Evolutionary conservation across 2,113 vertebrate species (phyloP), one percentile per base, ranked within the genome.

Genomic region (Atherinomorus stipes): DNA sequence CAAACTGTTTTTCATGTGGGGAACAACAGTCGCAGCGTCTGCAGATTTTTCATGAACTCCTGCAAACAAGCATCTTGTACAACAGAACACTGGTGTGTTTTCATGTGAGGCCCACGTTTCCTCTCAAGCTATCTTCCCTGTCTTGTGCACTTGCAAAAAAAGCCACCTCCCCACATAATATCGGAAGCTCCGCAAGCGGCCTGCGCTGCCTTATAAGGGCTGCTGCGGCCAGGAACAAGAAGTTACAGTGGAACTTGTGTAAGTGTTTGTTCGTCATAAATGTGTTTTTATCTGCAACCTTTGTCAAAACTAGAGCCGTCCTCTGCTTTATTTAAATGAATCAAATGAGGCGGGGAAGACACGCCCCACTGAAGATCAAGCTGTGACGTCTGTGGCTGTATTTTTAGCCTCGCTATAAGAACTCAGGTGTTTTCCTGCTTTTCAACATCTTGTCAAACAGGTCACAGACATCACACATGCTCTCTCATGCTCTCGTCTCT

Each of bases 191-290:
- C 62, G 87, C 38, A 60, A 23, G 5, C 11, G 23, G 34, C 58
- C n/a, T 23, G 34, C 92, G 90, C 90, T 89, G 79, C 93, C 93
- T 92, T 94, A 91, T 94, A 94, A 93, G 93, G 92, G 81, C 72
- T 91, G 58, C 73, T 89, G 69, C 25, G 91, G 89, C 40, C 80
- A 58, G 21, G 60, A 83, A 68, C 92, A 69, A 71, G 8, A 72
- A 6, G 31, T 9, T 34, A 1, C 31, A 34, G 31, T 34, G 5
- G 12, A 38, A 31, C 38, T 10, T 22, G 8, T 0, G 21, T 40
- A 16, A 56, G 18, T 13, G 22, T 18, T 51, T 38, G 13, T 19
- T 16, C 22, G 9, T 37, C 23, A 15, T 38, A 0, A 23, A 60
- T 28, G 23, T 50, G 45, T 60, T 4, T 34, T 1, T 6, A 0